Conservation (phyloP, 2,888 invertebrate genomes). For the Chydorus sphaericus region DNA sequence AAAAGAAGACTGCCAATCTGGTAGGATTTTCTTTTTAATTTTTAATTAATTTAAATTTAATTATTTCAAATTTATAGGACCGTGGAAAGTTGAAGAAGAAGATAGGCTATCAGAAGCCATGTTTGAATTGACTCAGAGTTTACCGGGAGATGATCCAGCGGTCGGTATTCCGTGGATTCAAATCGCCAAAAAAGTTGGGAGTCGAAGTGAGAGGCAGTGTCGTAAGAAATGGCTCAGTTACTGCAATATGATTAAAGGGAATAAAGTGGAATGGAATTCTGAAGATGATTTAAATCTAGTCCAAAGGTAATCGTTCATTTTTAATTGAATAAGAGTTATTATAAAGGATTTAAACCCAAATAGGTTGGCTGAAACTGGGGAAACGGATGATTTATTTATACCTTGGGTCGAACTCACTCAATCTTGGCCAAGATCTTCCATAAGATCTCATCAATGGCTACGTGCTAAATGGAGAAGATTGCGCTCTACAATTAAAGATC, state of each 20-base stretch:
- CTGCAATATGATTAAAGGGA: slow-evolving; percentile 13
- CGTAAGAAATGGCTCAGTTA: slow-evolving; percentile 36
- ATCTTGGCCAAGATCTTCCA: slow-evolving; percentile 30
- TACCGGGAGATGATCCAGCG: slow-evolving; percentile 30
- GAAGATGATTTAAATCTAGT: slow-evolving; percentile 32
- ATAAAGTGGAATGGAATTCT: slow-evolving; percentile 28
- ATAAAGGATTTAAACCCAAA: not conserved
- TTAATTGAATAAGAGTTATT: not conserved
- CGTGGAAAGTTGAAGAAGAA: slow-evolving; percentile 34
- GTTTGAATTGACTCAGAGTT: slow-evolving; percentile 28
- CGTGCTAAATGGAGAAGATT: slow-evolving; percentile 35
- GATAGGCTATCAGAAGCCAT: slow-evolving; percentile 29
- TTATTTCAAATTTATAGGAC: slow-evolving; percentile 23
- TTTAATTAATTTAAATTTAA: not conserved
- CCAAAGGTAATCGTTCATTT: slow-evolving; percentile 25
- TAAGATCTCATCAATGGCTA: slow-evolving; percentile 34
- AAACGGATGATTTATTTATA: slow-evolving; percentile 29
- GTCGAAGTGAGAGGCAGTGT: slow-evolving; percentile 34
- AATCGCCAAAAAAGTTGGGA: slow-evolving; percentile 30
- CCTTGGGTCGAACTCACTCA: slow-evolving; percentile 31
- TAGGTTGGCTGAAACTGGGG: slow-evolving; percentile 19
- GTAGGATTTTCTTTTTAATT: slow-evolving; percentile 19
- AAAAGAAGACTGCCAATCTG: slow-evolving; percentile 33
- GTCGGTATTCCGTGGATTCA: slow-evolving; percentile 31
- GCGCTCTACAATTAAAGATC: slow-evolving; percentile 29